Evolutionary conservation across 2,888 invertebrate species (phyloP).

Genomic region (Cacoxenus indagator): DNA sequence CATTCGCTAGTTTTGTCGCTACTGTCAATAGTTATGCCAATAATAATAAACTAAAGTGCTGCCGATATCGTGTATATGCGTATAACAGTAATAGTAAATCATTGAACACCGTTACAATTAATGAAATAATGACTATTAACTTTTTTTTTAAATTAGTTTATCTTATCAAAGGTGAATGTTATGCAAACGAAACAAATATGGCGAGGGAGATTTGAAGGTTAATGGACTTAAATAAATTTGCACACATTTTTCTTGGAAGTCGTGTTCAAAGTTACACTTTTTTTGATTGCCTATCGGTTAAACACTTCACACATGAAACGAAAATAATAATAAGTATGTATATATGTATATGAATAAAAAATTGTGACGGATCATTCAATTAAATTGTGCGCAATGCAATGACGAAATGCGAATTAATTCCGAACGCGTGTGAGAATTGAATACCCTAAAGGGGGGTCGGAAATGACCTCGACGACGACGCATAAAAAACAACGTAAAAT

Average conservation of each 20-base stretch:
- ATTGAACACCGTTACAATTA: background rate
- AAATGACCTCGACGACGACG: constrained; percentile 15
- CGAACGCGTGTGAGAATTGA: background rate
- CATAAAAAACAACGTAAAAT: background rate
- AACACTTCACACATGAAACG: background rate
- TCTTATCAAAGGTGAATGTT: too few species aligned
- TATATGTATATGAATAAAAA: background rate
- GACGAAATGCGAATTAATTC: background rate
- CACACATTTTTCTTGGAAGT: background rate
- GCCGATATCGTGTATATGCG: background rate
- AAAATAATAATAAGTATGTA: background rate
- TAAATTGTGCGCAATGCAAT: background rate
- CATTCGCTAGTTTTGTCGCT: too few species aligned
- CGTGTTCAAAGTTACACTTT: background rate
- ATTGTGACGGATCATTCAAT: background rate
- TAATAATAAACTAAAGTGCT: too few species aligned
- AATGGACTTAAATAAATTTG: too few species aligned
- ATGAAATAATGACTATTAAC: background rate
- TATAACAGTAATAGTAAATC: background rate
- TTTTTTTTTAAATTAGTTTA: background rate
- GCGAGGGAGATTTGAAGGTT: too few species aligned
- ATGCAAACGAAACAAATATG: too few species aligned
- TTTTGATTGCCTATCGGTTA: background rate
- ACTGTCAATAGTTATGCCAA: too few species aligned
- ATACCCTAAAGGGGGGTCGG: background rate